These are phyloP conservation scores for Pristionchus arcanus DNA, from an alignment of 2,888 invertebrate species.

Conservation along the genomic window DNA sequence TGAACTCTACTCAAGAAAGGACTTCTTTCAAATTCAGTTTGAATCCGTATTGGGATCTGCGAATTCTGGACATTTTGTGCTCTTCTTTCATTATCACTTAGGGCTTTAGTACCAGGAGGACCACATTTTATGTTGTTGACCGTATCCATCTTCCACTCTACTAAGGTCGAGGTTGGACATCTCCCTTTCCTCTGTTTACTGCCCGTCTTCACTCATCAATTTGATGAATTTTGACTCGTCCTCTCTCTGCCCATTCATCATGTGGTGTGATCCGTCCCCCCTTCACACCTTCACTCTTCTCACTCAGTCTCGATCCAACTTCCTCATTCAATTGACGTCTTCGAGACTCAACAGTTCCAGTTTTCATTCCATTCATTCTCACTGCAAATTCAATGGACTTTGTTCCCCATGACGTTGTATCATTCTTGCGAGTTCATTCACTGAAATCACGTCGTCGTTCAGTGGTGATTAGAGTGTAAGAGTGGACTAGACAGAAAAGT, in stretches of 20 bases:
- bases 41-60: no score
- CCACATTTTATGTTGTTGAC: neutral
- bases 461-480: neutral
- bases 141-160: neutral
- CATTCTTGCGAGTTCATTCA: neutral
- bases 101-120: no score
- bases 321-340: neutral
- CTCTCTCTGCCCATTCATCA: neutral
- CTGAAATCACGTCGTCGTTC: neutral
- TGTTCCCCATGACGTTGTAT: neutral
- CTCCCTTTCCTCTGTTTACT: neutral
- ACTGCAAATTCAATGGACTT: neutral
- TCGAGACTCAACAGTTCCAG: neutral
- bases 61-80: no score
- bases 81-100: no score
- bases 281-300: neutral
- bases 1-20: no score
- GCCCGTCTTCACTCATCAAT: neutral
- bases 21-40: no score
- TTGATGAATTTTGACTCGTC: neutral
- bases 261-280: neutral
- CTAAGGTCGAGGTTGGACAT: no score
- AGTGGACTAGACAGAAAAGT: neutral
- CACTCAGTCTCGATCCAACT: constrained; percentile 3
- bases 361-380: neutral